Conservation (phyloP, 2,113 vertebrate genomes). For the Pluvialis apricaria region DNA sequence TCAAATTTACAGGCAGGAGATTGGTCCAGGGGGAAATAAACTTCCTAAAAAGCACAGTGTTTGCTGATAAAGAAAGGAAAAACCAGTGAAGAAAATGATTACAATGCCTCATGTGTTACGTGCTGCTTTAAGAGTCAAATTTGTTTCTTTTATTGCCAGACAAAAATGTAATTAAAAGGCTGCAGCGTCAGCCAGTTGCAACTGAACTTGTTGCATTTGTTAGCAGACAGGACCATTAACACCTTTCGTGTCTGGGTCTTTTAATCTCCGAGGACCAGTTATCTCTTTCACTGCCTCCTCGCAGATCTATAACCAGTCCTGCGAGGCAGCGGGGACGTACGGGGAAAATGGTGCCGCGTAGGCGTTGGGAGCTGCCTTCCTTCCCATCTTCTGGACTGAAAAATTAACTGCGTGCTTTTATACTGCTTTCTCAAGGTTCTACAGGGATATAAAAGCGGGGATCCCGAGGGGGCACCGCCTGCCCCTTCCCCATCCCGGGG, state of each 20-base stretch:
- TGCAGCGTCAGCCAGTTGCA: neutral
- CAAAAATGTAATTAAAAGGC: constrained; percentile 36
- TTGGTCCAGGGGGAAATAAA: constrained; percentile 54
- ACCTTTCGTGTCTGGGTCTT: neutral
- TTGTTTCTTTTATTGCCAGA: constrained; percentile 39
- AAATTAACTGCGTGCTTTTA: neutral
- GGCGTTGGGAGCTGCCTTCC: neutral
- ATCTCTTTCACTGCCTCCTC: neutral
- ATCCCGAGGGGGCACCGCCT: rapidly evolving
- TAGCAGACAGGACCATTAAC: neutral
- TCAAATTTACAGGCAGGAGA: constrained; percentile 60
- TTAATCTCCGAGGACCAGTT: neutral
- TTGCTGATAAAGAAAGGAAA: neutral
- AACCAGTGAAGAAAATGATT: neutral
- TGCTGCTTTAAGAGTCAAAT: constrained; percentile 26
- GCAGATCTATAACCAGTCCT: too few species aligned
- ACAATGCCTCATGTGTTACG: neutral
- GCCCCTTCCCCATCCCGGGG: neutral
- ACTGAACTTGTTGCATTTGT: neutral
- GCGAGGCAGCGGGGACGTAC: neutral
- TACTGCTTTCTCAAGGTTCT: too few species aligned
- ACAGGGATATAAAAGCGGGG: neutral
- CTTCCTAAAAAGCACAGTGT: constrained; percentile 31
- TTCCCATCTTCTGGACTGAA: neutral
- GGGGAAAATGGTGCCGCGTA: rapidly evolving